A percentile compares a stretch with the other conserved stretches of the same genome.
Conservation (phyloP, 1,140 invertebrate species). For the Heterodera schachtii region DNA sequence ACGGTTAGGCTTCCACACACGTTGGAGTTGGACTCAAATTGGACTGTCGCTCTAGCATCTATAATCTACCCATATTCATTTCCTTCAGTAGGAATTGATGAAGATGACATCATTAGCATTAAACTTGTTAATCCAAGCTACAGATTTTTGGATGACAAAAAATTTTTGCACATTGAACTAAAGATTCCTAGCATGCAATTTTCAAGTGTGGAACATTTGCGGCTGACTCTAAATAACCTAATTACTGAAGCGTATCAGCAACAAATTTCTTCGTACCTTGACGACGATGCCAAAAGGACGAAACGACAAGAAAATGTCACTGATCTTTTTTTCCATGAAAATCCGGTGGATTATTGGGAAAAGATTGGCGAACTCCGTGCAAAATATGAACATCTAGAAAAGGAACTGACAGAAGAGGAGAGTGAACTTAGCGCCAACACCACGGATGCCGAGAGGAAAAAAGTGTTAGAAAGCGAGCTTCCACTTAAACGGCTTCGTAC, state of each 20-base stretch:
- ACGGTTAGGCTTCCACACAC: too few species aligned
- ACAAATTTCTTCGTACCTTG: not conserved
- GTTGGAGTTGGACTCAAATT: too few species aligned
- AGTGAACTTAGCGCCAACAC: not conserved
- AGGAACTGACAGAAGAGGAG: not conserved
- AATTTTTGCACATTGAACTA: not conserved
- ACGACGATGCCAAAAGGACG: not conserved
- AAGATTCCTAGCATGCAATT: not conserved
- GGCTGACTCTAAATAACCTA: not conserved
- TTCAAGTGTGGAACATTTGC: too few species aligned
- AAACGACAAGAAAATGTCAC: not conserved
- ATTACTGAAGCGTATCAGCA: not conserved
- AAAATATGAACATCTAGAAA: too few species aligned
- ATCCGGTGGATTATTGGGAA: too few species aligned
- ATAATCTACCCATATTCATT: too few species aligned
- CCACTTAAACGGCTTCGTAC: not conserved
- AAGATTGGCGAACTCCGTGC: too few species aligned
- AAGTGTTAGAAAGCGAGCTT: not conserved
- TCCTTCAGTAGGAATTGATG: too few species aligned
- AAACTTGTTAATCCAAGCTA: not conserved
- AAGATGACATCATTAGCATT: not conserved
- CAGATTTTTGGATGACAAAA: too few species aligned
- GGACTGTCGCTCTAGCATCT: too few species aligned
- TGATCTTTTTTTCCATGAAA: not conserved
- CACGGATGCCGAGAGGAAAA: not conserved